Conservation (phyloP, 2,888 invertebrate genomes). For the Podotricha telesiphe region DNA sequence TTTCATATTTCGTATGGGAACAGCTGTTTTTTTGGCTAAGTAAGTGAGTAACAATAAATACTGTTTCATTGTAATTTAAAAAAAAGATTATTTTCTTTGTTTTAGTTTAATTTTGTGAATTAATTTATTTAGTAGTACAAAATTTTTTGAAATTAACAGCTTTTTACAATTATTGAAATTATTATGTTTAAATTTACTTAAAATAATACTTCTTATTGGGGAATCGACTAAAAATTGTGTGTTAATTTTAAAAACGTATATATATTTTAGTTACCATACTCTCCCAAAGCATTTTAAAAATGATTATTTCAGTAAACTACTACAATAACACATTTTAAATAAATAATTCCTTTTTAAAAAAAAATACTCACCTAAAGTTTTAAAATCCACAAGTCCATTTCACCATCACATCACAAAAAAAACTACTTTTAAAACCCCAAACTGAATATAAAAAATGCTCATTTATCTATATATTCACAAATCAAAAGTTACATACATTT, state of each 20-base stretch:
- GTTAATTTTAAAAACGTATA: no score
- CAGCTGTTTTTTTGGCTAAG: neutral
- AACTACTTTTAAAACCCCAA: slow-evolving; percentile 36
- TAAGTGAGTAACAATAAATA: no score
- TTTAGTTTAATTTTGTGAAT: neutral
- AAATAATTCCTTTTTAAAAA: neutral
- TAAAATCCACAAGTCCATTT: slow-evolving; percentile 43
- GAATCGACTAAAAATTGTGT: no score
- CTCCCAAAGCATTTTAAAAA: no score
- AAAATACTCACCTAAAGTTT: slow-evolving; percentile 34
- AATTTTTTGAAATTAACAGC: neutral
- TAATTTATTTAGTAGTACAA: neutral
- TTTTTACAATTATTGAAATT: neutral
- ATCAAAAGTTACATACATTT: slow-evolving; percentile 34
- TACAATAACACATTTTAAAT: neutral
- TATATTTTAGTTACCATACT: no score
- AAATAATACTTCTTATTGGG: no score
- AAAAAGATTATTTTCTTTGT: neutral
- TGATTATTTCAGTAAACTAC: neutral
- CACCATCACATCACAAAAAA: slow-evolving; percentile 37
- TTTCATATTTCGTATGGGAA: slow-evolving; percentile 2
- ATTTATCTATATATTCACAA: slow-evolving; percentile 32
- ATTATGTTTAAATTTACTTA: neutral
- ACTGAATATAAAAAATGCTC: slow-evolving; percentile 10
- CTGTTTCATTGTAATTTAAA: neutral